Conservation (phyloP, 2,113 vertebrate species). For the Crotalus tigris region DNA sequence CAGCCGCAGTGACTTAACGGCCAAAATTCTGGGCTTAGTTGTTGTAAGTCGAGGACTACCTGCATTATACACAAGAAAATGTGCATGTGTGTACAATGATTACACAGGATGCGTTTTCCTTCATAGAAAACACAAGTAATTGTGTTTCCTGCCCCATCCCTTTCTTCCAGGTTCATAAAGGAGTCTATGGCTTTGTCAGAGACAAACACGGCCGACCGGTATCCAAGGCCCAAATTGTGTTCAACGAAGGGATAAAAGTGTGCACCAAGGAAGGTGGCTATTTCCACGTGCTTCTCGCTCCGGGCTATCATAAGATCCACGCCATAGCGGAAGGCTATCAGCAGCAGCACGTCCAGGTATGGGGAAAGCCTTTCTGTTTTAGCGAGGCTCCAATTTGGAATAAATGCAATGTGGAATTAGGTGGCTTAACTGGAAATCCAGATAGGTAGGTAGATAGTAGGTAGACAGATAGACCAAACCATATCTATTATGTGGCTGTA, state of each 20-base stretch:
- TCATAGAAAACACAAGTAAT: not conserved
- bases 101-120: not conserved
- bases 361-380: not conserved
- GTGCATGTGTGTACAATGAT: not conserved
- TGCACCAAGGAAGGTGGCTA: conserved; percentile 83
- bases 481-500: too few species aligned
- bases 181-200: conserved; percentile 86
- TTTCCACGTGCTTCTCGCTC: conserved; percentile 88
- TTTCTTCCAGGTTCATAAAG: conserved; percentile 86
- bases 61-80: not conserved
- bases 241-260: conserved; percentile 83
- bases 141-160: not conserved
- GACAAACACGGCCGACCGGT: conserved; percentile 89
- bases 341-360: conserved; percentile 84
- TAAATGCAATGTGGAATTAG: not conserved
- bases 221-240: conserved; percentile 81
- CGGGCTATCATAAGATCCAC: conserved; percentile 87
- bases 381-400: not conserved
- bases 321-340: conserved; percentile 89
- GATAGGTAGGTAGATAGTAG: too few species aligned
- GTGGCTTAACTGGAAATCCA: too few species aligned
- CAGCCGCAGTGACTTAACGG: not conserved
- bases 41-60: not conserved
- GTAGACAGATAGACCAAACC: too few species aligned
- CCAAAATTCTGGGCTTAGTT: not conserved